phyloP scores from a whole-genome alignment of 64 coral and sea anemone species.

The Montipora efflorescens region DNA sequence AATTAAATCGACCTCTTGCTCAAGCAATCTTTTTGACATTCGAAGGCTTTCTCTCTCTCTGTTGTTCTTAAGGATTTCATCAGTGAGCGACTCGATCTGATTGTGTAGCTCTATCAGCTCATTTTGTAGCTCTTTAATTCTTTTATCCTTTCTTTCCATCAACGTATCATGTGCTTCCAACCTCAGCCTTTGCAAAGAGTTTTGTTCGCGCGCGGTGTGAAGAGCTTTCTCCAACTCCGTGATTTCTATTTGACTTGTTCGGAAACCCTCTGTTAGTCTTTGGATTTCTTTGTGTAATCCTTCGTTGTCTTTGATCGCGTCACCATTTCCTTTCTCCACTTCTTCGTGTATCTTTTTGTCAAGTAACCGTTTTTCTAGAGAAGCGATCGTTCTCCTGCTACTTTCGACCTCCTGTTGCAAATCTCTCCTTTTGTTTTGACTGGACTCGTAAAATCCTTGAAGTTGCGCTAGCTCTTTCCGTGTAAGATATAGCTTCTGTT shows the following conservation, averaged over 20 bases:
- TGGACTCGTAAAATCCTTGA: constrained; percentile 79
- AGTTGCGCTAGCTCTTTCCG: constrained; percentile 82
- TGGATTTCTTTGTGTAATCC: constrained; percentile 24
- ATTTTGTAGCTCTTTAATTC: constrained; percentile 84
- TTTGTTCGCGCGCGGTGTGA: constrained; percentile 59
- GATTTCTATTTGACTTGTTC: constrained; percentile 39
- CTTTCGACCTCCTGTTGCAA: constrained; percentile 49
- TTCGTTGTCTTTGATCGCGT: constrained; percentile 6
- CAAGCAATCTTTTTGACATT: constrained; percentile 65
- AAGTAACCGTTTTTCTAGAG: constrained; percentile 62
- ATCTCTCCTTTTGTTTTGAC: constrained; percentile 66
- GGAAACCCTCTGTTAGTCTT: constrained; percentile 17
- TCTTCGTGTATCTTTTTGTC: constrained; percentile 10
- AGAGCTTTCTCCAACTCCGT: constrained; percentile 65
- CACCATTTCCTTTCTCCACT: constrained; percentile 26
- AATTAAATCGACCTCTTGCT: constrained; percentile 78
- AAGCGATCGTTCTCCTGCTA: constrained; percentile 41
- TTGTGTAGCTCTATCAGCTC: constrained; percentile 81
- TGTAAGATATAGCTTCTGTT: constrained; percentile 78
- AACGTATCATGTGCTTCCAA: constrained; percentile 65
- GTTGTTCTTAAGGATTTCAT: constrained; percentile 85
- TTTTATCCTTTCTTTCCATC: constrained; percentile 79
- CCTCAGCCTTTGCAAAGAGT: constrained; percentile 68
- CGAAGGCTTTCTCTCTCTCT: constrained; percentile 72
- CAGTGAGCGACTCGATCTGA: constrained; percentile 83